A percentile compares a stretch with the other conserved stretches of the same genome.
phyloP scores from a whole-genome alignment of 2,113 vertebrate genomes.

The Orycteropus afer region DNA sequence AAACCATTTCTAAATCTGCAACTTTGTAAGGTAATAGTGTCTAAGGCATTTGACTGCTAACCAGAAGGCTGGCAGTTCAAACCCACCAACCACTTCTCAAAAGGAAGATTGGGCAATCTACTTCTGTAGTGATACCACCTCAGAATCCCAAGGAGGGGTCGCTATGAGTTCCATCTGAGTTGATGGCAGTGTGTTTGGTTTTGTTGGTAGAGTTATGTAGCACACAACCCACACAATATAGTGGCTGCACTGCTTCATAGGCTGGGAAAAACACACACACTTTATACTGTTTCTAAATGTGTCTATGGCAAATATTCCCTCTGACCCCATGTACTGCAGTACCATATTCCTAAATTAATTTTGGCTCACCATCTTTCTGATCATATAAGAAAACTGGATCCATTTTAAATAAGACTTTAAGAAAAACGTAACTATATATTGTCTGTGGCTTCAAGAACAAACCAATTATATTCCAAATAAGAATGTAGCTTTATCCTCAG shows the following conservation, averaged over 20 bases:
- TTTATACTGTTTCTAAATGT: background rate
- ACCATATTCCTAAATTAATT: background rate
- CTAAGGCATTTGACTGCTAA: no score
- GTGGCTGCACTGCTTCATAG: background rate
- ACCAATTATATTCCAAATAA: background rate
- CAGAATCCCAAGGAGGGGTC: no score
- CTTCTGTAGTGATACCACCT: no score
- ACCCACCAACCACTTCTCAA: no score
- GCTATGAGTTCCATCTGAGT: no score
- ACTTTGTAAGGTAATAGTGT: background rate
- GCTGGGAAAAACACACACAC: background rate
- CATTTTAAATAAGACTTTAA: slow-evolving; percentile 37
- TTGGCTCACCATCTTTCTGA: background rate
- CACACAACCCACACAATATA: background rate
- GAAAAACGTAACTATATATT: background rate
- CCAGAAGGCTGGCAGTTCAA: no score
- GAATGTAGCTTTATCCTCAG: background rate
- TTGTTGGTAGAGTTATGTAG: background rate
- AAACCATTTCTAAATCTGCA: background rate
- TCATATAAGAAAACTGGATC: background rate
- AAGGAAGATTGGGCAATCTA: no score
- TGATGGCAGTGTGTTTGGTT: no score
- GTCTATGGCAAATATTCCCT: background rate
- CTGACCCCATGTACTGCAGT: background rate
- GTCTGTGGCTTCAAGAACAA: background rate